These are phyloP conservation scores for Ramphastos sulfuratus DNA, from an alignment of 2,113 vertebrate species.

Conservation along the genomic window DNA sequence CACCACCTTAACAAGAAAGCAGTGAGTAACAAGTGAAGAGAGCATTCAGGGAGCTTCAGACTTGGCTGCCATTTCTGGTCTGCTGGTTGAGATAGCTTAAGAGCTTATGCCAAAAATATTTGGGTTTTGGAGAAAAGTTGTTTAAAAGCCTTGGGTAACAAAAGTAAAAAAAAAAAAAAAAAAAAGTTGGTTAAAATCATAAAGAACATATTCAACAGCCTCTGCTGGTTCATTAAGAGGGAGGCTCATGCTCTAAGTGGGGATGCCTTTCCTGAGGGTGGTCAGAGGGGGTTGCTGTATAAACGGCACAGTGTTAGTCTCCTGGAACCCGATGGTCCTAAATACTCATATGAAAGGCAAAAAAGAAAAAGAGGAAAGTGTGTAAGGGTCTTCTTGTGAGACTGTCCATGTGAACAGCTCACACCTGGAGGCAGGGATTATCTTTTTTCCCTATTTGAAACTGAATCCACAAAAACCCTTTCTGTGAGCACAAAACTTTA, in stretches of 20 bases:
- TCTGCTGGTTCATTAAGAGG: background rate
- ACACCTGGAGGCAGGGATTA: background rate
- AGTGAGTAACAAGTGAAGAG: background rate
- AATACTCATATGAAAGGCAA: background rate
- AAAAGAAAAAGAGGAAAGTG: background rate
- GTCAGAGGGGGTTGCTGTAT: background rate
- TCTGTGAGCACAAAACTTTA: background rate
- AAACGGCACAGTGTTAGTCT: background rate
- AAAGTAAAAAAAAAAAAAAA: background rate
- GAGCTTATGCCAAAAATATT: background rate
- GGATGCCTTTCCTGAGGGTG: background rate
- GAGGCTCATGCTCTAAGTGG: background rate
- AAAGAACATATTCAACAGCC: background rate
- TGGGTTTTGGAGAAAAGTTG: background rate
- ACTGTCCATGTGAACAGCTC: background rate
- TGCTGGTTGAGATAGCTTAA: background rate
- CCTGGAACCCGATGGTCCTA: background rate
- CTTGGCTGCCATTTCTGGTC: background rate
- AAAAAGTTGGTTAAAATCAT: background rate
- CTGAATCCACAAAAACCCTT: background rate
- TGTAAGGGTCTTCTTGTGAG: background rate
- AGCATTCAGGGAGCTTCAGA: background rate
- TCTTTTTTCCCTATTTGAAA: background rate
- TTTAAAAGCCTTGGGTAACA: background rate
- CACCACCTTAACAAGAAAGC: slow-evolving; percentile 82